Percentiles rank a stretch among this genome's conserved stretches.
phyloP scores from a whole-genome alignment of 2,797 vertebrate species.

The Danio kyathit region DNA sequence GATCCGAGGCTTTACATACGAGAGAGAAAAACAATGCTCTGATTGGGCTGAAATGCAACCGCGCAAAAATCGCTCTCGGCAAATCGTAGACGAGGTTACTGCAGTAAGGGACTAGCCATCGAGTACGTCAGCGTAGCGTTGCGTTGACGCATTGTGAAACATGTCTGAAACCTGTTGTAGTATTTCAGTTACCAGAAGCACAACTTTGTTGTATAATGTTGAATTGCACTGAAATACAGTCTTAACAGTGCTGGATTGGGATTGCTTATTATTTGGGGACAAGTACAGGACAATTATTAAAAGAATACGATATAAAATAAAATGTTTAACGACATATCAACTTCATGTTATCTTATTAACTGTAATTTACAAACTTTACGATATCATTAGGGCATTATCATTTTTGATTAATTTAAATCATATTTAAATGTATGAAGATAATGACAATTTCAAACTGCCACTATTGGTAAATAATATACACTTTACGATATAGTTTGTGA shows the following conservation, averaged over 20 bases:
- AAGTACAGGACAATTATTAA: background rate
- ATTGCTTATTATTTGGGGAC: slow-evolving; percentile 28
- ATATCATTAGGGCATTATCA: background rate
- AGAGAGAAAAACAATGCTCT: slow-evolving; percentile 77
- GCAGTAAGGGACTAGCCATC: background rate
- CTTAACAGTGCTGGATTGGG: background rate
- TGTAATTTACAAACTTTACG: slow-evolving; percentile 12
- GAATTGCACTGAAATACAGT: background rate
- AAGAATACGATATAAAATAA: too few relatives aligned
- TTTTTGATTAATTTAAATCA: background rate
- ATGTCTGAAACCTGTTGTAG: slow-evolving; percentile 5
- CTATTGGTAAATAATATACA: background rate
- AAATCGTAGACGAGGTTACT: slow-evolving; percentile 70
- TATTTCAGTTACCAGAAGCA: background rate
- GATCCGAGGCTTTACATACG: slow-evolving; percentile 63
- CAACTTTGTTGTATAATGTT: background rate
- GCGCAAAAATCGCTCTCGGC: slow-evolving; percentile 78
- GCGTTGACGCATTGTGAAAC: slow-evolving; percentile 35
- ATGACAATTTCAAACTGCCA: background rate
- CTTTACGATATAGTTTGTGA: background rate
- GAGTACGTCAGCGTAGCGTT: slow-evolving; percentile 43
- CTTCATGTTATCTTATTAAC: background rate
- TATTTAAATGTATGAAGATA: slow-evolving; percentile 13
- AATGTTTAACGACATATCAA: background rate
- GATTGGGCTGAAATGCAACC: slow-evolving; percentile 79